phyloP scores from a whole-genome alignment of 2,888 invertebrate genomes.

The Harpagoxenus sublaevis region DNA sequence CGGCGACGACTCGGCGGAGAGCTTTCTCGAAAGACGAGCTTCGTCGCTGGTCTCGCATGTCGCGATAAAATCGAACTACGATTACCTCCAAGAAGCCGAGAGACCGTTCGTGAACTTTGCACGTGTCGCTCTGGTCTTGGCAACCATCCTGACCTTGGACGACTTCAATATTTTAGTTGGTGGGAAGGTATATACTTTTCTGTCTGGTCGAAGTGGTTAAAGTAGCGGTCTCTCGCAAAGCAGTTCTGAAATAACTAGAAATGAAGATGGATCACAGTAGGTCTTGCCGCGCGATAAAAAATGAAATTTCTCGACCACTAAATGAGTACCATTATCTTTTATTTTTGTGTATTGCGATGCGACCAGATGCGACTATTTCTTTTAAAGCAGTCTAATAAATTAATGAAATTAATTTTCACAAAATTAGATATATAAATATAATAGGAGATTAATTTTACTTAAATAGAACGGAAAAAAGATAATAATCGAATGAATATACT shows the following conservation, averaged over 20 bases:
- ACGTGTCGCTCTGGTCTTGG: conserved; percentile 38
- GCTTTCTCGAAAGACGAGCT: conserved; percentile 11
- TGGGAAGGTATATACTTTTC: not conserved
- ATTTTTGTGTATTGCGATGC: not conserved
- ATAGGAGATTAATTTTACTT: not conserved
- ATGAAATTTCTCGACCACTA: not conserved
- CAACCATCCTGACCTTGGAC: conserved; percentile 42
- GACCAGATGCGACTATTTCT: not conserved
- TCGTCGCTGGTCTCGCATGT: not conserved
- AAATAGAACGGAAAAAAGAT: not conserved
- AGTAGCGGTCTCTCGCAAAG: not conserved
- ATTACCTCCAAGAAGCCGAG: conserved; percentile 17
- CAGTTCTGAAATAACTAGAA: conserved; percentile 6
- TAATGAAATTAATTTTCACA: not conserved
- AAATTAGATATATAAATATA: not conserved
- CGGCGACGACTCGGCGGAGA: not conserved
- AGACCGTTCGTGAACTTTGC: conserved; percentile 32
- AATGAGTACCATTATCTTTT: not conserved
- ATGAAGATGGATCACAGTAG: not conserved
- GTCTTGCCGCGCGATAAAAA: not conserved
- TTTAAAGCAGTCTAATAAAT: not conserved
- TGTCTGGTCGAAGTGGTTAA: conserved; percentile 4
- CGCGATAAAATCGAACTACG: conserved; percentile 36
- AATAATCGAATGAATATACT: not conserved
- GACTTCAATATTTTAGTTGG: conserved; percentile 42